Base-by-base conservation (phyloP, 2,888 invertebrate species). In the Mesorhabditis sp. region DNA sequence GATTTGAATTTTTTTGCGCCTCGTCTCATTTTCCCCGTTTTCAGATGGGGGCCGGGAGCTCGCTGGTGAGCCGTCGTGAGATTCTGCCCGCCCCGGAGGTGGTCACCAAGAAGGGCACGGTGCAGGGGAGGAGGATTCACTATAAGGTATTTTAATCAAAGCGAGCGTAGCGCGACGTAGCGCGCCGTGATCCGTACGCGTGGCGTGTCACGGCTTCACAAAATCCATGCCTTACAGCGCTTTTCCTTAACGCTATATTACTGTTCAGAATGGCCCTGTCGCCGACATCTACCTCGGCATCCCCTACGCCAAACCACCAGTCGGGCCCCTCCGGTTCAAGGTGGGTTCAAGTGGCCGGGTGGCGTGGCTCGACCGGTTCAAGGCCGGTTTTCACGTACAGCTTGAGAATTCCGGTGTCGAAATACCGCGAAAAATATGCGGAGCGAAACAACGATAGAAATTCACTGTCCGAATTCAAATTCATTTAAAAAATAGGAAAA, bases 281-380 rank as follows among this genome's bases (percentile, higher is more conserved):
- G 58, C 58, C 58, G 75, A 77, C 50, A 73, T 72, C 64, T 79
- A 74, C 65, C 71, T 75, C 7, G 79, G 79, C 50, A 73, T 79
- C 15, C 79, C 79, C 7, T 79, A 73, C 45, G 79, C 79, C 0
- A 69, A 74, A 28, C 77, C 79, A 28, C 79, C 79, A 3, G 58
- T 75, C 1, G 77, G 75, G 5, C 68, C 71, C 43, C 73, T 75
- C n/a, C 71, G 79, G 45, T 79, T 79, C 68, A 67, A 74, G 72
- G 78, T 79, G 6, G 45, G 45, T 41, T 44, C n/a, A 66, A 28
- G 28, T 28, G 28, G 28, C 28, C 28, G 28, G 28, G 28, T 28
- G 28, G 28, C 28, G 28, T 28, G 28, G 28, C 28, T 28, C 2
- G 28, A 28, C 28, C 28, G 28, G 28, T 28, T 28, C 28, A 28